Base-by-base conservation (phyloP, 2,797 vertebrate species). In the Rhadinocentrus ornatus region DNA sequence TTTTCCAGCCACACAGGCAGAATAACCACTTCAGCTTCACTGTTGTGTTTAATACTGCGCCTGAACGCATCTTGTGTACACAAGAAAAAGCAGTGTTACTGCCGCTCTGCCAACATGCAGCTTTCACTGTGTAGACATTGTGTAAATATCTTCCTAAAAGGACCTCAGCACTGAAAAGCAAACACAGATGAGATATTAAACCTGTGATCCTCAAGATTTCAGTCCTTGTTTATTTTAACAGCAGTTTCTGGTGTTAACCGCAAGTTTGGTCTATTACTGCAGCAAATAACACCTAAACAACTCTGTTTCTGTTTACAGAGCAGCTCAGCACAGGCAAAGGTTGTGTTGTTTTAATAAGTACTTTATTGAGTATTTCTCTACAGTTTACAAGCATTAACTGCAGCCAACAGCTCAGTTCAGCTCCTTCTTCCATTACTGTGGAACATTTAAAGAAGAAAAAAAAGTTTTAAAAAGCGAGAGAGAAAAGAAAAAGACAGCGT, bases 111-210 rank as follows among this genome's bases (percentile, higher is more conserved):
- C 50, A 65, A n/a, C 10, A 11, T 26, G 32, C 53, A 56, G 65
- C 56, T 44, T 44, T 32, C 20, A 3, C 55, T 15, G 39, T 46
- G 57, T n/a, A 62, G 66, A 63, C 54, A 20, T 27, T 5, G 52
- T 34, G 62, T 20, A 62, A 9, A 35, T 62, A 20, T 44, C 62
- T 35, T 41, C 50, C 68, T 50, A 22, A 66, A 52, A 66, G 55
- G 12, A 15, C 41, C 24, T 34, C 31, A 6, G 9, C 52, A 62
- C 32, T 0, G 55, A 59, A 24, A 16, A 50, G 66, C 48, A 66
- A 72, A 72, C 44, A 63, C 60, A 46, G 64, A 72, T 62, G 6
- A 50, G 69, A 59, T 63, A 63, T 58, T 58, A 72, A 73, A 73
- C 56, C 54, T 66, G 29, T 66, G 71, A 60, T 66, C 71, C 58